Percentiles rank a stretch among this genome's conserved stretches.
Conservation (phyloP, 2,113 vertebrate genomes). For the Alces alces region DNA sequence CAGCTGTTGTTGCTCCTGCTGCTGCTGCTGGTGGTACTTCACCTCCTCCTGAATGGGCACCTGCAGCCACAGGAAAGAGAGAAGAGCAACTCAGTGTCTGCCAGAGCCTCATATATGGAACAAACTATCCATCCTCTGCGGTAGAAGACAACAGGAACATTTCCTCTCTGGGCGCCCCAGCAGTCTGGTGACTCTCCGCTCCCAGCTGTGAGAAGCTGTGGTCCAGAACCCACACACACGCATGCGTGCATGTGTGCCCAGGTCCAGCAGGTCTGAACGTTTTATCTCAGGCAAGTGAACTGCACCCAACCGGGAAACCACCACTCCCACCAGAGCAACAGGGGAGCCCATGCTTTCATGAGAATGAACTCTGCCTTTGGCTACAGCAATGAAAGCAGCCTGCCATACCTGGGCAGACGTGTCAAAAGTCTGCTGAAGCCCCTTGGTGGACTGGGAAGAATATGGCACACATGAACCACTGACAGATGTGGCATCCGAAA, state of each 20-base stretch:
- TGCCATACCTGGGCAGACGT: constrained; percentile 82
- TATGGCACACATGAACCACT: constrained; percentile 65
- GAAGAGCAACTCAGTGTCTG: not conserved
- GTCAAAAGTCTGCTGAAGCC: constrained; percentile 79
- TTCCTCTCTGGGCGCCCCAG: not conserved
- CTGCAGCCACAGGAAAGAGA: not conserved
- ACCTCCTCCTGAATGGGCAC: not conserved
- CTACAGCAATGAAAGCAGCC: not conserved
- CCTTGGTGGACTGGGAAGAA: constrained; percentile 76
- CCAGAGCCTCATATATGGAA: not conserved
- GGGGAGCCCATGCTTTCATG: not conserved
- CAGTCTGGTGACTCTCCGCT: not conserved
- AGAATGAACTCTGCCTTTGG: not conserved
- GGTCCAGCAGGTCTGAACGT: not conserved
- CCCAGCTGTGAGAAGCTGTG: not conserved
- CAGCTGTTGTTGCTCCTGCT: accelerated
- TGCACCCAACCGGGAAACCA: not conserved
- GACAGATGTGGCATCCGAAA: constrained; percentile 48
- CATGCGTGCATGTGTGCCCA: not conserved
- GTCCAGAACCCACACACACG: not conserved
- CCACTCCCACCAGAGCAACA: not conserved
- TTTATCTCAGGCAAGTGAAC: not conserved
- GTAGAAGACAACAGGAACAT: not conserved
- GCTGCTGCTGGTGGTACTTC: not conserved
- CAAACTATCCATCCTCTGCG: too few species aligned